Conservation (phyloP, 1,140 invertebrate species). For the Aphaenogaster rudis region DNA sequence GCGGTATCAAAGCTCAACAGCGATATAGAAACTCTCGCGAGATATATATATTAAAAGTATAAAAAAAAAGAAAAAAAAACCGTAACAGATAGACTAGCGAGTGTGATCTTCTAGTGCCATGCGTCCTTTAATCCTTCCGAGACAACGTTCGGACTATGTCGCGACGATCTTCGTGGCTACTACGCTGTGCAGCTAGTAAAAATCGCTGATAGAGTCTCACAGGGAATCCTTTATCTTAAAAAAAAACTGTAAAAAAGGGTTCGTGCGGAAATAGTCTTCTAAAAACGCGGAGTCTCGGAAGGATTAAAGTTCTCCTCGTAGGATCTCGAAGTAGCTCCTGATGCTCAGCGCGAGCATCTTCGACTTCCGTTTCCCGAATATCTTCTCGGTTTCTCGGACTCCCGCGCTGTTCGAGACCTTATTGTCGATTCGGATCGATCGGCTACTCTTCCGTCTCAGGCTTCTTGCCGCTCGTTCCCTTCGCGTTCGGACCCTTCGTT, state of each 20-base stretch:
- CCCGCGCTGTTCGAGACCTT: slow-evolving; percentile 20
- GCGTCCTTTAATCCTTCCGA: slow-evolving; percentile 42
- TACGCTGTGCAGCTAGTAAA: not conserved
- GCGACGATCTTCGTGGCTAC: not conserved
- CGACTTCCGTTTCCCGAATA: no score
- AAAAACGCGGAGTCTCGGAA: slow-evolving; percentile 21
- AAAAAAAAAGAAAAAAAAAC: slow-evolving; percentile 58
- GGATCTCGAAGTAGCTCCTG: not conserved
- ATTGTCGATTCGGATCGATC: slow-evolving; percentile 54
- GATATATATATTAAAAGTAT: slow-evolving; percentile 69
- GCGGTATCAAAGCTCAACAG: slow-evolving; percentile 28
- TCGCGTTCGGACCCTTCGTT: slow-evolving; percentile 75
- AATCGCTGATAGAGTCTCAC: not conserved
- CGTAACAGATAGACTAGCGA: slow-evolving; percentile 68
- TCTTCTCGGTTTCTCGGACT: not conserved
- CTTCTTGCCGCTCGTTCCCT: slow-evolving; percentile 72
- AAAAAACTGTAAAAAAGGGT: not conserved
- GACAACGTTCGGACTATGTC: not conserved
- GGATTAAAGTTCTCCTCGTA: slow-evolving; percentile 10
- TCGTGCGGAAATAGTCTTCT: slow-evolving; percentile 25
- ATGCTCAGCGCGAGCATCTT: not conserved
- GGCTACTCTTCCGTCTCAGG: slow-evolving; percentile 73
- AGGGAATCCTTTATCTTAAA: not conserved
- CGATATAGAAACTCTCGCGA: slow-evolving; percentile 41
- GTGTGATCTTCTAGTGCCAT: slow-evolving; percentile 61